These are phyloP conservation scores for Chloropsis hardwickii DNA, from an alignment of 2,113 vertebrate genomes.

Conservation along the genomic window DNA sequence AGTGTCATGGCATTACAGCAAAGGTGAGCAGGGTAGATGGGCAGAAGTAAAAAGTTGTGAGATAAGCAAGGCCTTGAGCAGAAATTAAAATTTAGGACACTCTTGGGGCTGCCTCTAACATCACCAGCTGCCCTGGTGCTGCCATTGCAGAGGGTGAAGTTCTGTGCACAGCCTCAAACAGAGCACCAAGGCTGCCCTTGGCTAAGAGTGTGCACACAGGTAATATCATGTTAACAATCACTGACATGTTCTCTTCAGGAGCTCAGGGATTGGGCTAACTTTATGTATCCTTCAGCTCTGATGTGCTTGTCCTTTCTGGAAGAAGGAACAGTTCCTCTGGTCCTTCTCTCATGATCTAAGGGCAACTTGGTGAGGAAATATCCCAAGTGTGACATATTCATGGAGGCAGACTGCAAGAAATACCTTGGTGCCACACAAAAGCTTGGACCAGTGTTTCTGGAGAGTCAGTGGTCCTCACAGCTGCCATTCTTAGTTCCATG, in stretches of 20 bases:
- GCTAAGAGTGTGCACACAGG: neutral
- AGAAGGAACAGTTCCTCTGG: neutral
- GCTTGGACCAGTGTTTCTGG: neutral
- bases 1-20: neutral
- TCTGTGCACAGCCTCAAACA: neutral
- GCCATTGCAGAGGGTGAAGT: neutral
- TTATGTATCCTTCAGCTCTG: neutral
- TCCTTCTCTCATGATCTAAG: neutral
- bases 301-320: neutral
- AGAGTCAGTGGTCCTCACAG: neutral
- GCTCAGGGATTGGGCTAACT: neutral
- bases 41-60: neutral
- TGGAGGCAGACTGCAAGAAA: neutral
- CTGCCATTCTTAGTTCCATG: neutral
- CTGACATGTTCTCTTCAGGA: neutral
- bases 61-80: neutral
- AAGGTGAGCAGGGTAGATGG: neutral
- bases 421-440: neutral
- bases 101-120: neutral
- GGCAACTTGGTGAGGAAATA: neutral
- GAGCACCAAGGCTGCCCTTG: neutral
- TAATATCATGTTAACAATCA: neutral
- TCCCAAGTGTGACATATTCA: neutral
- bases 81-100: neutral
- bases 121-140: neutral